Base-by-base conservation (phyloP, 2,888 invertebrate species). In the Tenthredo amoena region DNA sequence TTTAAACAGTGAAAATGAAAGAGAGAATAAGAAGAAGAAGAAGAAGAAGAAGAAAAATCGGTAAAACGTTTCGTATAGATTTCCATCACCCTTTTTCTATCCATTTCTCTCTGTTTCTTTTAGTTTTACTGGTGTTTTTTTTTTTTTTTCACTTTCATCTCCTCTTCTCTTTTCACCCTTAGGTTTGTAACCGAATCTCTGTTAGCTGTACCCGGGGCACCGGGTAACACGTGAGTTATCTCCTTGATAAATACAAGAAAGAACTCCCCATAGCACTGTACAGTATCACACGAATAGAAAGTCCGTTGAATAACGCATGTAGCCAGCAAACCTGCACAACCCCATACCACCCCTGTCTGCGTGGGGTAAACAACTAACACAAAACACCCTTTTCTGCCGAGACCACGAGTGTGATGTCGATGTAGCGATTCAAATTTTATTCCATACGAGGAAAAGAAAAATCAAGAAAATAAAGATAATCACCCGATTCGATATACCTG, bases 211-310 rank as follows among this genome's bases (percentile, higher is more conserved):
- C 18, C 6, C 71, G 71, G 5, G 15, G 68, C 34, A 68, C 21
- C 37, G 40, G 9, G 21, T 74, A 43, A 43, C 72, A 43, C 40
- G 40, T 58, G 58, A 81, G 58, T 90, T 91, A 91, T 92, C 92
- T 89, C 89, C 90, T 91, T 92, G 92, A 92, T 93, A 92, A 93
- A 93, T 92, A 92, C 90, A 89, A 86, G 87, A 89, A 77, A 47
- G 47, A 47, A 47, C 47, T 47, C 12, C 37, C 47, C 47, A 15
- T 0, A 47, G 47, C 47, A 47, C 47, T 50, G 15, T 12, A 18
- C 7, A n/a, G 31, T n/a, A 40, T 12, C 76, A 15, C 34, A 2
- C 15, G 5, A 18, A 86, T 87, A 88, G 85, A 86, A 55, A 62
- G 62, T 62, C 62, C 88, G 89, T 89, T 92, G 92, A 92, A 92